Evolutionary conservation across 2,888 invertebrate species (phyloP).

Genomic region (Yponomeuta malinellus): DNA sequence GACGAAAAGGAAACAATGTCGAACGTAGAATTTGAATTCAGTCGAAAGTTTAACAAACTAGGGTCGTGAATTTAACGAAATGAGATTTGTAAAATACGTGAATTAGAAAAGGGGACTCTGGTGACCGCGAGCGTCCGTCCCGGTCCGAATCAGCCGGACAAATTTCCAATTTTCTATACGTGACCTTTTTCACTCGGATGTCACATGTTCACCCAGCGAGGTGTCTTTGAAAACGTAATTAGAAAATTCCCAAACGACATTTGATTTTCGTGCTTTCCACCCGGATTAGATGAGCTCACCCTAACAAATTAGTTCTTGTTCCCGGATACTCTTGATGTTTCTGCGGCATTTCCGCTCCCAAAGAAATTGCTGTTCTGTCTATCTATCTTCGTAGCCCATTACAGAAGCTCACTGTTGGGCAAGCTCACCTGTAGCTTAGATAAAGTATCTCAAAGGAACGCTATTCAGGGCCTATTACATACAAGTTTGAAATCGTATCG

Average conservation of each 20-base stretch:
- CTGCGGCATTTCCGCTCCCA: background rate
- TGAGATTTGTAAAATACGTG: conserved; percentile 47
- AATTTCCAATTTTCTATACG: conserved; percentile 68
- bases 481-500: no score
- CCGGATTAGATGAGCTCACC: conserved; percentile 40
- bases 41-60: conserved; percentile 24
- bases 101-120: conserved; percentile 35
- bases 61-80: conserved; percentile 24
- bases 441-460: no score
- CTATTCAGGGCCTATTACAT: no score
- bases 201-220: conserved; percentile 72
- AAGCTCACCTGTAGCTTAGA: no score
- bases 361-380: background rate
- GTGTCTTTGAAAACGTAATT: conserved; percentile 75
- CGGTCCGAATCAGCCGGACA: conserved; percentile 28
- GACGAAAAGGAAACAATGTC: background rate
- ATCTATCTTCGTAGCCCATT: background rate
- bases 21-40: background rate
- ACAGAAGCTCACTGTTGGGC: no score
- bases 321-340: conserved; percentile 18
- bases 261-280: conserved; percentile 41
- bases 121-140: conserved; percentile 25
- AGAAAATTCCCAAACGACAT: conserved; percentile 72
- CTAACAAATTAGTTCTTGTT: conserved; percentile 65
- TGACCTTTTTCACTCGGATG: conserved; percentile 69